Base-by-base conservation (phyloP, 2,888 invertebrate species). In the Choristoneura rosaceana region DNA sequence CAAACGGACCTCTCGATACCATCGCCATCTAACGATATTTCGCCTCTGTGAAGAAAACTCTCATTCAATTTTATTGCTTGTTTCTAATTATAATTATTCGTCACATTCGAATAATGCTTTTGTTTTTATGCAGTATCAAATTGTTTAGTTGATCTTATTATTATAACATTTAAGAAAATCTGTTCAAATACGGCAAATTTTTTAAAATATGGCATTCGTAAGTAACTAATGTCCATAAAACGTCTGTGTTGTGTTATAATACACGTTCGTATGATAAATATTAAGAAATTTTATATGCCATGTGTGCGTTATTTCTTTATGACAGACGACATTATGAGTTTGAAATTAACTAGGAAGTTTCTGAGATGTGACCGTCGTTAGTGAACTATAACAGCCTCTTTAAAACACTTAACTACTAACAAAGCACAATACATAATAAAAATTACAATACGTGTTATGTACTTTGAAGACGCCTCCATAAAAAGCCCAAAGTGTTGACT, bases 81-180 rank as follows among this genome's bases (percentile, higher is more conserved):
- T 43, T 43, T 12, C 10, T 41, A 9, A 41, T 10, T 41, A 38
- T 15, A 5, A 15, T 25, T n/a, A 34, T 34, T 34, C 34, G 34
- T 5, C 34, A 5, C 34, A 5, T 34, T 34, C 4, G 4, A 5
- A 7, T 61, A 73, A 68, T 68, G 68, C 34, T 73, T 73, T 66
- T 71, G 66, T 62, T 33, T 47, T 70, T 25, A 45, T 69, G 63
- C 63, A 64, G 64, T 34, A 34, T 34, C 17, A 41, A 41, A 45
- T 17, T 45, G 33, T 45, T 33, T 14, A 62, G 33, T 45, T 62
- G 62, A 33, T 25, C 12, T 50, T 2, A 15, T n/a, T 2, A 15
- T n/a, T 12, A 12, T 50, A 50, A n/a, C n/a, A 43, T 12, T 10
- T n/a, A n/a, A n/a, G 5, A 50, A 50, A 50, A 50, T 15, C 14